These are phyloP conservation scores for Pherbina coryleti DNA, from an alignment of 2,888 invertebrate species.

Conservation along the genomic window DNA sequence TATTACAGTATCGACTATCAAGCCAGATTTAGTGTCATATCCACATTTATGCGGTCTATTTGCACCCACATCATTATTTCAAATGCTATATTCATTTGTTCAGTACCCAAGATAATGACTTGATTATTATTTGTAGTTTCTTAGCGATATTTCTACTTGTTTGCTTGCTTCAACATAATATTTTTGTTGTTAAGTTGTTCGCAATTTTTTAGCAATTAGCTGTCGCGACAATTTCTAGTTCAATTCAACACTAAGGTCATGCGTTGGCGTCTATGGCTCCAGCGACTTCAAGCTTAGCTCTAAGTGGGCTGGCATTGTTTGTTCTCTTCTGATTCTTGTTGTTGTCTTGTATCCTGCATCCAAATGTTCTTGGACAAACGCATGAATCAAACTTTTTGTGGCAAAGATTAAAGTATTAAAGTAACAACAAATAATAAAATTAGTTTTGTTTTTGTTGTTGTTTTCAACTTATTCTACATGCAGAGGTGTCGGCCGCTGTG, in stretches of 20 bases:
- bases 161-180: not conserved
- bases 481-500: conserved; percentile 7
- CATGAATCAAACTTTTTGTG: conserved; percentile 6
- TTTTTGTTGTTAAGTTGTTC: not conserved
- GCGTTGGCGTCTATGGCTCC: conserved; percentile 20
- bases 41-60: no score
- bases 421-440: not conserved
- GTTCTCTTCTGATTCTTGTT: not conserved
- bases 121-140: not conserved
- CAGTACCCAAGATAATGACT: no score
- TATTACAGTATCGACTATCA: not conserved
- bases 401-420: not conserved
- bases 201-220: conserved; percentile 16
- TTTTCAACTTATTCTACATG: not conserved
- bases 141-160: not conserved
- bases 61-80: no score
- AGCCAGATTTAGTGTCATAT: no score
- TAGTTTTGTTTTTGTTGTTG: not conserved
- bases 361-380: not conserved
- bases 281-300: not conserved
- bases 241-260: not conserved
- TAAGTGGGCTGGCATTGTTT: conserved; percentile 15
- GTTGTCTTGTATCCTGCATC: not conserved
- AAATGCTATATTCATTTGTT: no score
- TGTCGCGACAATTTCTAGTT: conserved; percentile 16